phyloP scores from a whole-genome alignment of 2,113 vertebrate genomes.

The Saccopteryx bilineata region DNA sequence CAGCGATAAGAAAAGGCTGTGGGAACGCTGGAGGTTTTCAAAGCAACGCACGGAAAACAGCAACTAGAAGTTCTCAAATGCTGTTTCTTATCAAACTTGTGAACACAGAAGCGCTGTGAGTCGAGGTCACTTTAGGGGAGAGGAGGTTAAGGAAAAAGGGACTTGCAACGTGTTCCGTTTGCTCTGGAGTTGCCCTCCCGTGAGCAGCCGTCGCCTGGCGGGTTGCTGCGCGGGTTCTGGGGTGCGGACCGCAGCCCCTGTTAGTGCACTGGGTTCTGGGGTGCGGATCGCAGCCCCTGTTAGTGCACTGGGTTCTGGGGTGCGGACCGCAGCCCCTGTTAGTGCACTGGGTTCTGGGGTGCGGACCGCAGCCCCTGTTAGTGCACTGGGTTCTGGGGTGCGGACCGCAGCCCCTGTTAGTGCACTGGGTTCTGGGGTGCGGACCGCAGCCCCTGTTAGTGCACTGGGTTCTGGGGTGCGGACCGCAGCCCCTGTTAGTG shows the following conservation, averaged over 20 bases:
- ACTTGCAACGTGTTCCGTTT: conserved; percentile 73
- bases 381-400: neutral
- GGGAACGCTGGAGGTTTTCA: neutral
- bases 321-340: conserved; percentile 59
- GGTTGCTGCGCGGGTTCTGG: conserved; percentile 46
- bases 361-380: conserved; percentile 65
- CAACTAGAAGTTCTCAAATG: conserved; percentile 79
- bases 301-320: conserved; percentile 25
- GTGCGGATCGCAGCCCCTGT: conserved; percentile 58
- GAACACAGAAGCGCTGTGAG: conserved; percentile 73
- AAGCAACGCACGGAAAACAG: conserved; percentile 10
- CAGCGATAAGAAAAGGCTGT: neutral
- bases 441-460: conserved; percentile 67
- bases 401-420: conserved; percentile 68
- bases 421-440: neutral
- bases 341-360: conserved; percentile 23
- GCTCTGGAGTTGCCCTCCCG: conserved; percentile 67
- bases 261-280: conserved; percentile 15
- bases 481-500: conserved; percentile 66
- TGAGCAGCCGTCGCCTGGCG: conserved; percentile 53
- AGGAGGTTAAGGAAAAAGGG: conserved; percentile 58
- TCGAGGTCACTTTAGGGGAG: neutral
- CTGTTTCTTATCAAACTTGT: conserved; percentile 71
- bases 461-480: neutral
- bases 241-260: conserved; percentile 59